These are phyloP conservation scores for Polydrusus cervinus DNA, from an alignment of 2,888 invertebrate genomes.

Conservation along the genomic window DNA sequence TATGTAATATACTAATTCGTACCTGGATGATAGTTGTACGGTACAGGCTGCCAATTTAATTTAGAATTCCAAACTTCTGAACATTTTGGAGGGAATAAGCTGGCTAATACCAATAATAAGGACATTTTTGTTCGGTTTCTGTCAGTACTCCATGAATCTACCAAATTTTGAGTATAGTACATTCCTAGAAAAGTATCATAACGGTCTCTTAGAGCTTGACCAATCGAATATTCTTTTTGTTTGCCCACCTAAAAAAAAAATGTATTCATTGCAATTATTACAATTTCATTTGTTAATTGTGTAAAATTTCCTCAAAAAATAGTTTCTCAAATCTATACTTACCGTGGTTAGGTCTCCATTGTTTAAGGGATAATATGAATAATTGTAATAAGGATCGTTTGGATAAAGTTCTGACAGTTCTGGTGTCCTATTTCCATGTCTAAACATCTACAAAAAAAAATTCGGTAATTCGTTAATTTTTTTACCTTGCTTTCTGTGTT, in stretches of 20 bases:
- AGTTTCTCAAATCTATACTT: conserved; percentile 58
- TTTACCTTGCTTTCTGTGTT: no score
- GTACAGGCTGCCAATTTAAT: conserved; percentile 85
- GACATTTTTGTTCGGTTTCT: conserved; percentile 83
- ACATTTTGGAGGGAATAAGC: conserved; percentile 77
- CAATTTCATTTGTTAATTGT: no score
- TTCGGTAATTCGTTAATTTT: no score
- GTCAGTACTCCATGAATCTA: conserved; percentile 80
- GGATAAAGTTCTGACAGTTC: conserved; percentile 78
- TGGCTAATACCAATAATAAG: conserved; percentile 78
- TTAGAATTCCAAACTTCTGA: conserved; percentile 74
- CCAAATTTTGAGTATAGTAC: conserved; percentile 72
- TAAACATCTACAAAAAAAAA: conserved; percentile 74
- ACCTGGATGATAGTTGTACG: conserved; percentile 75
- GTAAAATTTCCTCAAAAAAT: background rate
- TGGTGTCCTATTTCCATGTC: conserved; percentile 86
- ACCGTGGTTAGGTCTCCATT: conserved; percentile 85
- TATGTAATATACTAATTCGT: no score
- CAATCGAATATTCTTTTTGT: conserved; percentile 73
- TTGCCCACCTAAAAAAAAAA: conserved; percentile 64
- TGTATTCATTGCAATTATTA: no score
- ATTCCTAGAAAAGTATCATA: conserved; percentile 76
- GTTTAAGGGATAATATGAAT: conserved; percentile 81
- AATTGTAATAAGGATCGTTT: conserved; percentile 78
- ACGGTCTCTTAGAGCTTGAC: conserved; percentile 76